Conservation (phyloP, 2,113 vertebrate species). For the Craseonycteris thonglongyai region DNA sequence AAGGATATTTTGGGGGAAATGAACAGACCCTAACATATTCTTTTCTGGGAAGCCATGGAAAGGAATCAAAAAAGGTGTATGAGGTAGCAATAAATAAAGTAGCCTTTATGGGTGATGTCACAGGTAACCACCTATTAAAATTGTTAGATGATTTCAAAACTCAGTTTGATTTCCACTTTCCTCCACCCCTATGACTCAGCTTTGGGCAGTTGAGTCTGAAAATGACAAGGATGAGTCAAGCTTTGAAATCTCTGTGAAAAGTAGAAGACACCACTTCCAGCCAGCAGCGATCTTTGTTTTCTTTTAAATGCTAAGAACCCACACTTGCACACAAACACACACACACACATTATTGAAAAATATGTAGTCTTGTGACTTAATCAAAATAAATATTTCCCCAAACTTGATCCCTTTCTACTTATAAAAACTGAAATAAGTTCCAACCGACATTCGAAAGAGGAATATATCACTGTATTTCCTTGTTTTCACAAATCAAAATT, state of each 20-base stretch:
- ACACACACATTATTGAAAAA: background rate
- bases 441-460: background rate
- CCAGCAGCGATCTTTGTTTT: background rate
- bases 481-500: constrained; percentile 17
- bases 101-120: background rate
- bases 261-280: constrained; percentile 43
- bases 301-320: constrained; percentile 29
- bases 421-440: background rate
- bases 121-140: background rate
- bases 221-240: constrained; percentile 74
- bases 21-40: background rate
- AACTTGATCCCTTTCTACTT: background rate
- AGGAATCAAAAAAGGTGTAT: background rate
- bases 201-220: constrained; percentile 71
- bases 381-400: constrained; percentile 1
- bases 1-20: background rate
- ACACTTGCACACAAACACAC: background rate
- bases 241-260: constrained; percentile 59
- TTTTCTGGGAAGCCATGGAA: background rate
- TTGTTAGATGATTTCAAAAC: constrained; percentile 8
- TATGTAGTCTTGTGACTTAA: background rate
- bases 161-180: background rate
- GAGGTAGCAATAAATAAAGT: background rate
- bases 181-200: constrained; percentile 72
- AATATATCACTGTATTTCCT: background rate